Base-by-base conservation (phyloP, 2,113 vertebrate genomes). In the Silurus asotus region DNA sequence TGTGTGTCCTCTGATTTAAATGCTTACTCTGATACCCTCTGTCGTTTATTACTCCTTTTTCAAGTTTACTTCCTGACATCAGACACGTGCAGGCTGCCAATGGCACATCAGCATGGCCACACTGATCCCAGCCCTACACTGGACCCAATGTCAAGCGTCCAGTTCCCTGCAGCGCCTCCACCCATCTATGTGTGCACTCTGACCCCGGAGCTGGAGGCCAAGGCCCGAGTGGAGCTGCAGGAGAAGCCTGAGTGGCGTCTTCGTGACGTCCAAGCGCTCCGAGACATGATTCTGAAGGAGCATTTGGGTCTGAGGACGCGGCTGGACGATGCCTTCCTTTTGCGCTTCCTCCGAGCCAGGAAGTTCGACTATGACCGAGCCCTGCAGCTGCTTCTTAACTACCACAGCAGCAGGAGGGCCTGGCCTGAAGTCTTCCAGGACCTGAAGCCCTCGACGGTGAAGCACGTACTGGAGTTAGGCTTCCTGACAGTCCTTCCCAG, bases 311-410 rank as follows among this genome's bases (percentile, higher is more conserved):
- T 99, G 89, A 93, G 95, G 28, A 99, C 98, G 0, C 93, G 97
- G 5, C 93, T 99, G 65, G 98, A 99, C 0, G 98, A 99, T 7
- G 93, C 96, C 58, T 99, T 99, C 86, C 93, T 99, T 65, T 92
- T 99, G 14, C 96, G 97, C 58, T 99, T 99, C 93, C 97, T 99
- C 82, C 95, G 98, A 62, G 98, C 98, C 87, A 96, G 98, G 91
- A 99, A 99, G 91, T 99, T 99, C 0, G 98, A 99, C 92, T 99
- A 99, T 0, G 98, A 99, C 89, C 94, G 98, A 0, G 97, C 98
- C 0, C 94, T 99, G 69, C 97, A 98, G 94, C 96, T 99, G 75
- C 95, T 99, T 64, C 93, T 99, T 82, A 99, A 98, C 90, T 99
- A 99, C 93, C 96, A 99, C 74, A 94, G 92, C 17, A 97, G 97